Evolutionary conservation across 2,113 vertebrate genomes (phyloP), one percentile per base, ranked within the genome.

Genomic region (Fulica atra): DNA sequence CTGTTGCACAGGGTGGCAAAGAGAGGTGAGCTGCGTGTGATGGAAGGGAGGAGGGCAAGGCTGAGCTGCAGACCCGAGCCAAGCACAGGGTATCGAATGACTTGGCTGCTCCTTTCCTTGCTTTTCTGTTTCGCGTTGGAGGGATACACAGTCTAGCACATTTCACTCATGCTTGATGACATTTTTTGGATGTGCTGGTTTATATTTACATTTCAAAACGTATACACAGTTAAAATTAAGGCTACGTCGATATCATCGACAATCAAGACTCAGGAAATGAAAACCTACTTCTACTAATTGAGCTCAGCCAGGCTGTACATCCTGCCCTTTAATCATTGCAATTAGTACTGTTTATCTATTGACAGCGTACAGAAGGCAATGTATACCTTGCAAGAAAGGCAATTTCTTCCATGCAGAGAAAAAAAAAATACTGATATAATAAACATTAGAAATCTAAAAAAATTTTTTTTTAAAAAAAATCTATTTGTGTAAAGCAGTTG

Each of bases 201-300:
- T 56, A 85, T 93, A 85, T 74, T 92, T 90, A 92, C 69, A 83
- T 81, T 78, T 83, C 42, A 88, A 90, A 94, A 90, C 15, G n/a
- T 57, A 94, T 25, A 94, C 56, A 78, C 69, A 60, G 57, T 36
- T 78, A 92, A 92, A 92, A 90, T 88, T 69, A 91, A 69, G 44
- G 73, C 54, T 71, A 53, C 80, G 90, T 89, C 73, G 68, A 64
- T 86, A 92, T 57, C 36, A 66, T 64, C 1, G 14, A 79, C 36
- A 95, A 40, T 80, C 69, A 91, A 71, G 86, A 63, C 53, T 82
- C 81, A 46, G 84, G 70, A 94, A 94, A 94, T 88, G 33, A 93
- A 93, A 96, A 73, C 9, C 69, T 54, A 21, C 38, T 87, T 89
- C 86, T 92, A 46, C 64, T 88, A 96, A 93, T 77, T 90, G 80